Evolutionary conservation across 2,888 invertebrate genomes (phyloP).

Genomic region (Halocaridina rubra): DNA sequence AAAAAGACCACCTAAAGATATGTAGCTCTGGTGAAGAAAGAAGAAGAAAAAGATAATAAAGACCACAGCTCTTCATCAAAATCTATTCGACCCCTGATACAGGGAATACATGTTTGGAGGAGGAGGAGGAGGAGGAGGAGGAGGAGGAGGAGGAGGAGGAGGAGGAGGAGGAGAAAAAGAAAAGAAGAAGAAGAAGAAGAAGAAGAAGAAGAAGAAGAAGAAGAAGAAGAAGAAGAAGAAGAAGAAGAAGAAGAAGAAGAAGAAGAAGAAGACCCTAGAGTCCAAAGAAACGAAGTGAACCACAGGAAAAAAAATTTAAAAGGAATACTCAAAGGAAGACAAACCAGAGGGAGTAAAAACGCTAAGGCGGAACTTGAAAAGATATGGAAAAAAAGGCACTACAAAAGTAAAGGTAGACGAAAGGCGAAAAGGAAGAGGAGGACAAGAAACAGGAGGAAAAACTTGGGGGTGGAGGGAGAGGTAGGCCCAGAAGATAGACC

Average conservation of each 20-base stretch:
- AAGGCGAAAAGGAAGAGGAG: neutral
- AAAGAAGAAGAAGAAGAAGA: neutral
- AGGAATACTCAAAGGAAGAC: neutral
- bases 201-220: neutral
- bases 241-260: neutral
- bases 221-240: neutral
- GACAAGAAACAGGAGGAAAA: neutral
- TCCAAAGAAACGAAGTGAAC: too few relatives aligned
- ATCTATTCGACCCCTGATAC: neutral
- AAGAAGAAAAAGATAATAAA: too few relatives aligned
- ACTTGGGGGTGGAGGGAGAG: neutral
- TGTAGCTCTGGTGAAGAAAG: too few relatives aligned
- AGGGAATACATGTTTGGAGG: neutral
- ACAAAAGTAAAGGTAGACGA: neutral
- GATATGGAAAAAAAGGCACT: too few relatives aligned
- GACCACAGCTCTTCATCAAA: too few relatives aligned
- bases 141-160: neutral
- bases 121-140: neutral
- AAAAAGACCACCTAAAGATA: too few relatives aligned
- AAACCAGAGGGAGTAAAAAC: neutral
- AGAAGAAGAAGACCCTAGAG: too few relatives aligned
- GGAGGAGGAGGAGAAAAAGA: neutral
- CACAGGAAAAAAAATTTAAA: neutral
- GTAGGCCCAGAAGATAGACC: neutral
- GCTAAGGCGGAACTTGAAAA: conserved; percentile 10